phyloP scores from a whole-genome alignment of 2,797 vertebrate species.

The Esox masquinongy region DNA sequence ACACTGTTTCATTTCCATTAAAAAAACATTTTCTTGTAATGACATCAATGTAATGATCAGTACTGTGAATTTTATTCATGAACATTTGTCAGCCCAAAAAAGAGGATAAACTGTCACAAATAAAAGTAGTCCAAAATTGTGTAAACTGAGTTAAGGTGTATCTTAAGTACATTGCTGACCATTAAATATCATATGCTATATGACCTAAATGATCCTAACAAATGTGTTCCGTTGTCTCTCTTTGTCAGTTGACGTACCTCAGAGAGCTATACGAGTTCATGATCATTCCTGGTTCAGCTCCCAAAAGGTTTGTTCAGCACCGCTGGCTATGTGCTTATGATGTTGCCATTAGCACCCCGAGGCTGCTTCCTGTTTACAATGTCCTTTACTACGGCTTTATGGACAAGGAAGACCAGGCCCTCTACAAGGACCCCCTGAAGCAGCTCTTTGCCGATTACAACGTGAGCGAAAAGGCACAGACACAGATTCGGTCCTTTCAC shows the following conservation, averaged over 20 bases:
- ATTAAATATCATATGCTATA: not conserved
- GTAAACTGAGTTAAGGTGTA: not conserved
- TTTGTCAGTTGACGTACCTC: slow-evolving; percentile 6
- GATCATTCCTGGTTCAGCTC: slow-evolving; percentile 25
- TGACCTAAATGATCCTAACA: not conserved
- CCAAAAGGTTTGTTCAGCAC: slow-evolving; percentile 20
- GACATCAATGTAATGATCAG: not conserved
- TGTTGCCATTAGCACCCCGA: slow-evolving; percentile 11
- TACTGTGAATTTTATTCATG: not conserved
- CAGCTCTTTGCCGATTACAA: slow-evolving; percentile 14
- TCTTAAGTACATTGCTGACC: slow-evolving; percentile 1
- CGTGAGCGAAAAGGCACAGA: slow-evolving; percentile 25
- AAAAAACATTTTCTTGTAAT: not conserved
- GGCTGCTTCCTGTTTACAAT: slow-evolving; percentile 18
- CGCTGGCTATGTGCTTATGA: slow-evolving; percentile 31
- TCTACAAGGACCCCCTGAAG: slow-evolving; percentile 19
- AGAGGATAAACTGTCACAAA: too few species aligned
- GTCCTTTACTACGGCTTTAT: slow-evolving; percentile 26
- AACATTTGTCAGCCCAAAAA: too few species aligned
- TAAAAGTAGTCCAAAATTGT: not conserved
- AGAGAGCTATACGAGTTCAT: slow-evolving; percentile 20
- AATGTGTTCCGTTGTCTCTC: not conserved
- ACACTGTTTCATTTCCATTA: too few species aligned
- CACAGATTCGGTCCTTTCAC: slow-evolving; percentile 23
- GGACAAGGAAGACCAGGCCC: slow-evolving; percentile 17